Base-by-base conservation (phyloP, 1,140 invertebrate genomes). In the Drosophila parvula region DNA sequence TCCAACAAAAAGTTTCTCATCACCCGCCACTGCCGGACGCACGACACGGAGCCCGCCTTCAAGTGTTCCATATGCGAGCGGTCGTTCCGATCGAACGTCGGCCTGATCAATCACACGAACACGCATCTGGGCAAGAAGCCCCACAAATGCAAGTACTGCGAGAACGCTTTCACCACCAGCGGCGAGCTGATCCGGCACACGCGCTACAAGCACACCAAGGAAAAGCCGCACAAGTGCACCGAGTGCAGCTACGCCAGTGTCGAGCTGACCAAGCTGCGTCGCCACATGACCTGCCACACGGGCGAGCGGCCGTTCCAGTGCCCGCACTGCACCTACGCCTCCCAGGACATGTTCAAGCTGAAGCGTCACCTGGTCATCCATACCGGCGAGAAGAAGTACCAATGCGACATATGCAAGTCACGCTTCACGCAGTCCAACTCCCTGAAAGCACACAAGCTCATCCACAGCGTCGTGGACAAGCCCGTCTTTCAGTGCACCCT, bases 381-480 rank as follows among this genome's bases (percentile, higher is more conserved):
- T 86, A 99, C 98, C 0, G 98, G 98, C 2, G 97, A 98, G 86
- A 96, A 97, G 74, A 91, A 88, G 12, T 92, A 91, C 38, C 97
- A 98, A 90, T 99, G 98, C 93, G 97, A 98, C 74, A 95, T 96
- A 75, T 99, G 98, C 93, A 95, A 96, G 82, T 94, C 97, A 32
- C 94, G 97, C 78, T 99, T 99, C 92, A 99, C 98, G 0, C 98
- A 99, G 91, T 98, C 97, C 8, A 99, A 99, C 93, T 98, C 97
- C 73, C 93, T 98, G 14, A 98, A 98, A 90, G 96, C 98, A 14
- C 98, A 99, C 92, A 97, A 96, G 92, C 94, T 99, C 18, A 99
- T 98, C 62, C 98, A 99, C 90, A 98, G 97, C 89, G 96, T 96
- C 57, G 95, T 97, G 1, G 97, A 98, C 80, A 99, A 99, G 91